phyloP scores from a whole-genome alignment of 2,797 vertebrate species.

The Gorsachius magnificus region DNA sequence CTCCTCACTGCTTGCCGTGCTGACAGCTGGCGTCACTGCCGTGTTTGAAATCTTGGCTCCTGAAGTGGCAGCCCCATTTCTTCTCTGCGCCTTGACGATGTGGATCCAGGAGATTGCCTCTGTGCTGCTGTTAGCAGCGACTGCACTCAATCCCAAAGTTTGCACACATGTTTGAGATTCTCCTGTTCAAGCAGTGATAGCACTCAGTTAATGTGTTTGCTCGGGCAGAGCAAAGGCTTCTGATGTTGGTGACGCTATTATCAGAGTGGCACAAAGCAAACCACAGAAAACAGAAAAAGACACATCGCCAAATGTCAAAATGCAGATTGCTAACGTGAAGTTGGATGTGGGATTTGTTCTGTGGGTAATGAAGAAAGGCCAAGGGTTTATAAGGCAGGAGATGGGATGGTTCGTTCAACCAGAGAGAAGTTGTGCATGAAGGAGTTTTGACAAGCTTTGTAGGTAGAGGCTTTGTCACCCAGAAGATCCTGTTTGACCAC shows the following conservation, averaged over 20 bases:
- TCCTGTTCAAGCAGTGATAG: conserved; percentile 27
- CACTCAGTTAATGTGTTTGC: conserved; percentile 37
- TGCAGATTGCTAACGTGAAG: not conserved
- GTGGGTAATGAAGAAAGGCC: not conserved
- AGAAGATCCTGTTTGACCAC: not conserved
- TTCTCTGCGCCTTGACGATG: not conserved
- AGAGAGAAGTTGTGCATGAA: not conserved
- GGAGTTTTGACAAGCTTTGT: not conserved
- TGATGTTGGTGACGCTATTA: not conserved
- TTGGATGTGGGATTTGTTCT: not conserved
- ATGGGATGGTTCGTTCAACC: not conserved
- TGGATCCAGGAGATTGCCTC: not conserved
- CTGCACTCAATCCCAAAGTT: not conserved
- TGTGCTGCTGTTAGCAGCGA: not conserved
- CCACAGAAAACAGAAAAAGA: not conserved
- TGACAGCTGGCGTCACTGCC: not conserved
- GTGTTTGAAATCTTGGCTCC: not conserved
- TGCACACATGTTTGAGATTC: not conserved
- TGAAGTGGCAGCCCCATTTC: not conserved
- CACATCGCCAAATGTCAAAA: conserved; percentile 1
- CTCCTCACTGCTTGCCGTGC: conserved; percentile 24
- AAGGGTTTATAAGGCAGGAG: conserved; percentile 32
- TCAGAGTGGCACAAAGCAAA: conserved; percentile 27
- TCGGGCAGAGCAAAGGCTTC: conserved; percentile 23
- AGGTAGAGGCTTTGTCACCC: not conserved